Conservation (phyloP, 1,140 invertebrate genomes). For the Drosophila quadrilineata region DNA sequence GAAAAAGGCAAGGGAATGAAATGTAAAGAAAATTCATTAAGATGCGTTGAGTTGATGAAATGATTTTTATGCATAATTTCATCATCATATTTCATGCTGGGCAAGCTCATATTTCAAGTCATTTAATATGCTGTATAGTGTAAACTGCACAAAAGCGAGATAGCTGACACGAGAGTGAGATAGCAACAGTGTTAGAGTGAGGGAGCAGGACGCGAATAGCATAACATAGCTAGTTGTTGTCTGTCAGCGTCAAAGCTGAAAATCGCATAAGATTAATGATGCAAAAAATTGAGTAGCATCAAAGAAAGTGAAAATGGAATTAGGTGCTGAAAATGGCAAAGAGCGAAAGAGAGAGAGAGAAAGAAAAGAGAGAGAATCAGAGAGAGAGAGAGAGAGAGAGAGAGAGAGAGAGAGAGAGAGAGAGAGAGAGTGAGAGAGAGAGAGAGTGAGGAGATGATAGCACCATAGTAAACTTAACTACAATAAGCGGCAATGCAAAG, state of each 20-base stretch:
- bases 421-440: not conserved
- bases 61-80: conserved; percentile 25
- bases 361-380: not conserved
- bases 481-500: conserved; percentile 51
- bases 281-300: conserved; percentile 76
- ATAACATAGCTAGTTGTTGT: conserved; percentile 10
- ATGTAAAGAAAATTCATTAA: conserved; percentile 5
- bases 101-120: conserved; percentile 8
- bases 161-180: not conserved
- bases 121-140: conserved; percentile 18
- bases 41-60: conserved; percentile 17
- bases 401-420: not conserved
- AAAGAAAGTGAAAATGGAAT: conserved; percentile 78
- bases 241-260: conserved; percentile 68
- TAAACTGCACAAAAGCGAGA: conserved; percentile 7
- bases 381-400: not conserved
- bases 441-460: conserved; percentile 23
- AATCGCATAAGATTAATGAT: conserved; percentile 77
- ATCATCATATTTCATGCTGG: conserved; percentile 15
- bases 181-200: not conserved
- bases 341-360: conserved; percentile 4
- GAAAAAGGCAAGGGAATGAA: too few species aligned
- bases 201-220: conserved; percentile 11
- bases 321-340: conserved; percentile 56
- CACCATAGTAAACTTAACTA: conserved; percentile 73